Conservation (phyloP, 2,113 vertebrate species). For the Martes martes region DNA sequence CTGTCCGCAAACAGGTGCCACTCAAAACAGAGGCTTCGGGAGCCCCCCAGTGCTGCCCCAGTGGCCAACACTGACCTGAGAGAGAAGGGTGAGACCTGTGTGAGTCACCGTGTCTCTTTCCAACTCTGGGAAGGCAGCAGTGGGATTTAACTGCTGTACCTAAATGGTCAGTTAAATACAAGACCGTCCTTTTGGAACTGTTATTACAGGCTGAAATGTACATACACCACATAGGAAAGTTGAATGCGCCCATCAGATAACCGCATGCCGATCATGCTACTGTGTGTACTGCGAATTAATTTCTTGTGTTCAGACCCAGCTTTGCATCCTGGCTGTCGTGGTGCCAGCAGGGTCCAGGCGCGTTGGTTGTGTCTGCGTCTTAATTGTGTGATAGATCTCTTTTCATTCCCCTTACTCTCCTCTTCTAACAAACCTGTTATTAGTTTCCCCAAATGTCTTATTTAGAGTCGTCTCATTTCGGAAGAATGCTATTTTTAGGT, state of each 20-base stretch:
- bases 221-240: constrained; percentile 34
- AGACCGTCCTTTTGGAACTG: constrained; percentile 40
- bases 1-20: neutral
- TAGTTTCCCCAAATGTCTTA: constrained; percentile 15
- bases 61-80: neutral
- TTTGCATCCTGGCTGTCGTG: neutral
- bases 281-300: neutral
- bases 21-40: neutral
- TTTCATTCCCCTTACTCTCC: constrained; percentile 13
- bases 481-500: constrained; percentile 30
- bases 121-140: neutral
- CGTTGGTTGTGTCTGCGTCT: constrained; percentile 26
- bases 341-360: neutral
- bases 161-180: constrained; percentile 38
- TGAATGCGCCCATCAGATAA: constrained; percentile 33
- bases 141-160: constrained; percentile 39
- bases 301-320: constrained; percentile 36
- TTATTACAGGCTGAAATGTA: constrained; percentile 30
- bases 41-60: neutral
- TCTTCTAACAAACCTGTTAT: neutral
- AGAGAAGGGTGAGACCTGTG: neutral
- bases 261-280: neutral
- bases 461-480: constrained; percentile 46
- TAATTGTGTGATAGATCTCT: neutral
- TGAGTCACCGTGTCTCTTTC: neutral